Evolutionary conservation across 2,113 vertebrate species (phyloP).

Genomic region (Plecotus auritus): DNA sequence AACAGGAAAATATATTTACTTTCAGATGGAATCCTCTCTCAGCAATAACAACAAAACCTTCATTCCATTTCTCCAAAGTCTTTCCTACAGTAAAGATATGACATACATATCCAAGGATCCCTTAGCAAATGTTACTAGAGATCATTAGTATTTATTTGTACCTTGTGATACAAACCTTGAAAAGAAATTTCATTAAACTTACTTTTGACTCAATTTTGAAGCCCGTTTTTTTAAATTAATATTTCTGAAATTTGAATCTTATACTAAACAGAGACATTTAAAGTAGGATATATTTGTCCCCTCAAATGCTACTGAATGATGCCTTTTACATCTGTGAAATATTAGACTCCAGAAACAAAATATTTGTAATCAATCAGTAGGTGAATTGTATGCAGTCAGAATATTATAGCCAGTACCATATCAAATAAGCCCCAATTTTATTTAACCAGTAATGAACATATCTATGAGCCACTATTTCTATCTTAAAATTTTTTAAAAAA

Average conservation of each 20-base stretch:
- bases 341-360: background rate
- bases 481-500: background rate
- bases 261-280: background rate
- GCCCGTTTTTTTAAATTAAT: background rate
- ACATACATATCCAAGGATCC: background rate
- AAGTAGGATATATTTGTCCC: background rate
- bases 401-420: background rate
- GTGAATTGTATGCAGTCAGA: background rate
- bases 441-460: background rate
- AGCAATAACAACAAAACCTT: background rate
- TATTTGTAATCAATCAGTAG: background rate
- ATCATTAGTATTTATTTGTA: background rate
- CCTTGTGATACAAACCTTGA: background rate
- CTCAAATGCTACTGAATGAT: background rate
- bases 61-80: background rate
- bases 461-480: background rate
- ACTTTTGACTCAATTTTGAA: background rate
- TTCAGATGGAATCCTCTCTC: background rate
- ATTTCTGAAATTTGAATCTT: slow-evolving; percentile 41
- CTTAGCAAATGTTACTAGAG: background rate
- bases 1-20: slow-evolving; percentile 23
- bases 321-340: background rate
- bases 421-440: background rate
- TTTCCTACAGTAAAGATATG: background rate
- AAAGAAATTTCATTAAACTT: slow-evolving; percentile 15